phyloP scores from a whole-genome alignment of 2,113 vertebrate genomes.

The Podarcis raffonei region DNA sequence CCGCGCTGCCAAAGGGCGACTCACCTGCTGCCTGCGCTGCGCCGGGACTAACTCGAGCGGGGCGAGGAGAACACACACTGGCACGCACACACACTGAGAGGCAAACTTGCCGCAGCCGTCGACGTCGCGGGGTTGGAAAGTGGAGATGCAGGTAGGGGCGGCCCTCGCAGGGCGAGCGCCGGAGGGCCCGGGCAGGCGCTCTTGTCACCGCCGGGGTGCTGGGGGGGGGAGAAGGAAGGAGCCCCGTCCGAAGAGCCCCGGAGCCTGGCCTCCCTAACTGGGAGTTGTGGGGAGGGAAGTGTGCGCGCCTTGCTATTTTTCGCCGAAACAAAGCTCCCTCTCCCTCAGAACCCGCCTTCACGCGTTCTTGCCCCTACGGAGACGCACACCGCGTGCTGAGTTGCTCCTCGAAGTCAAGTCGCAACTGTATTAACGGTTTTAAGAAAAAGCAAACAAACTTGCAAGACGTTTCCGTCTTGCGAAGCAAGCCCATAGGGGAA shows the following conservation, averaged over 20 bases:
- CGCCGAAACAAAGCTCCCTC: not conserved
- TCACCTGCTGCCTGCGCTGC: constrained; percentile 35
- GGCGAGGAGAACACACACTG: not conserved
- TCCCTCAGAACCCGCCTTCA: not conserved
- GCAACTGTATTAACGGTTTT: too few species aligned
- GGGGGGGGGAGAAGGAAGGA: not conserved
- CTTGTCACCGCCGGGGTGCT: not conserved
- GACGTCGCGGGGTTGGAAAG: not conserved
- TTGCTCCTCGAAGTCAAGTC: too few species aligned
- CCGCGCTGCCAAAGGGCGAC: not conserved
- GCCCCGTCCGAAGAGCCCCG: not conserved
- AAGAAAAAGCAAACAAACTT: too few species aligned
- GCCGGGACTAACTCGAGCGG: not conserved
- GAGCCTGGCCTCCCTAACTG: not conserved
- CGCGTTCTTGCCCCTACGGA: not conserved
- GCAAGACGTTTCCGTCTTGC: too few species aligned
- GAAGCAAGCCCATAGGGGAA: too few species aligned
- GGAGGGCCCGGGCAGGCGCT: not conserved
- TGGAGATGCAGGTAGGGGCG: constrained; percentile 47
- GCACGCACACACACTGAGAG: not conserved
- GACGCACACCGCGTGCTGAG: too few species aligned
- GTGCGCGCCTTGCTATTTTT: not conserved
- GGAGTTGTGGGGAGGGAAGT: not conserved
- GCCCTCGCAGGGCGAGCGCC: not conserved
- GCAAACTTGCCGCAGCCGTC: not conserved